These are phyloP conservation scores for Caenorhabditis sp. DNA, from an alignment of 2,888 invertebrate species.

Conservation along the genomic window DNA sequence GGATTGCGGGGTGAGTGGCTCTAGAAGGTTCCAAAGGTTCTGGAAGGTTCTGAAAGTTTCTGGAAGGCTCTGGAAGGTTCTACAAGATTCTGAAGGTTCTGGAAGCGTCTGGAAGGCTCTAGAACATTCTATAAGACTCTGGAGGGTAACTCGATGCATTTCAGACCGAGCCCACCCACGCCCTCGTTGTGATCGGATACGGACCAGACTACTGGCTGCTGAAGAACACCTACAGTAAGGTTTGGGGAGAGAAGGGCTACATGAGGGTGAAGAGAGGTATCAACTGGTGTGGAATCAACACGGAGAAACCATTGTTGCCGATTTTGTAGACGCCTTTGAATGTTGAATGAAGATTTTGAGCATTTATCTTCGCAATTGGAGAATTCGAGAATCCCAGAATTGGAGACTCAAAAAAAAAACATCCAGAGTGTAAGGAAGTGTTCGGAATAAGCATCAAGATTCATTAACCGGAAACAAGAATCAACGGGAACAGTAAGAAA, in stretches of 20 bases:
- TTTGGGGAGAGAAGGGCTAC: constrained; percentile 62
- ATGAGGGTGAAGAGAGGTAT: constrained; percentile 58
- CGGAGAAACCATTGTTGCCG: constrained; percentile 52
- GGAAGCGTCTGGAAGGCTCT: too few species aligned
- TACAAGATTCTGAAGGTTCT: too few species aligned
- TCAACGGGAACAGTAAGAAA: too few species aligned
- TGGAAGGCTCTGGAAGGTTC: too few species aligned
- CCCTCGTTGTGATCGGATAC: constrained; percentile 51
- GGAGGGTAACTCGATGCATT: background rate
- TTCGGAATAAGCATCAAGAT: too few species aligned
- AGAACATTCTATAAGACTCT: too few species aligned
- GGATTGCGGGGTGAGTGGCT: constrained; percentile 35
- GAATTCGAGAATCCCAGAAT: too few species aligned
- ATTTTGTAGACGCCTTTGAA: constrained; percentile 19
- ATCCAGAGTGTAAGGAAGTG: too few species aligned
- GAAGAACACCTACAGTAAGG: constrained; percentile 53
- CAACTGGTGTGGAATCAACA: constrained; percentile 59
- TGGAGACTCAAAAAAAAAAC: too few species aligned
- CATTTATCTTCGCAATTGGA: background rate
- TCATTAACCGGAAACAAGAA: too few species aligned
- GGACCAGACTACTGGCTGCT: constrained; percentile 58
- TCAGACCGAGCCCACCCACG: constrained; percentile 59
- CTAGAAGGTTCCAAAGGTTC: background rate
- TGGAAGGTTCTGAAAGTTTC: too few species aligned
- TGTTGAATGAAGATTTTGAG: constrained; percentile 1